These are phyloP conservation scores for Spheniscus mendiculus DNA, from an alignment of 2,113 vertebrate genomes.

Conservation along the genomic window DNA sequence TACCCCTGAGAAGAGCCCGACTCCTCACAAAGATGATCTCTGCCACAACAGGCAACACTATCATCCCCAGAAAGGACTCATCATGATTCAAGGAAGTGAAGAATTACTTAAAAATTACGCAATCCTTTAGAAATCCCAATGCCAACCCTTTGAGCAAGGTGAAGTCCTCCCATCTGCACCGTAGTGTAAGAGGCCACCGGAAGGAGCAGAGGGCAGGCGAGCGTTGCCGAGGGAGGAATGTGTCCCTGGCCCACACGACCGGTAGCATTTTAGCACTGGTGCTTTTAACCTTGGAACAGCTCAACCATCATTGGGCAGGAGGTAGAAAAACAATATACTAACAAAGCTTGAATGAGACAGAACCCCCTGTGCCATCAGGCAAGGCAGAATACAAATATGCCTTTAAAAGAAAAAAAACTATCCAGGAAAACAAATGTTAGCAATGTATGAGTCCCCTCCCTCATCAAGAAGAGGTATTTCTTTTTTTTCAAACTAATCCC, in stretches of 20 bases:
- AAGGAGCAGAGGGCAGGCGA: neutral
- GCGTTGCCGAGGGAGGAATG: rapidly evolving
- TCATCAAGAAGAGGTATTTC: neutral
- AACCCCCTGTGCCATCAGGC: neutral
- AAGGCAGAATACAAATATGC: neutral
- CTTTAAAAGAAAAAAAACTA: neutral
- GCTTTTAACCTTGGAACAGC: neutral
- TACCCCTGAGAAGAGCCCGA: neutral
- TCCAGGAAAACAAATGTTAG: neutral
- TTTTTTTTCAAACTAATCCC: neutral
- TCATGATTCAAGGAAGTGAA: neutral
- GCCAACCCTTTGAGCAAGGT: neutral
- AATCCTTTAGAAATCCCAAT: neutral
- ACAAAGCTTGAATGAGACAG: neutral
- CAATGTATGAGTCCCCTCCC: neutral
- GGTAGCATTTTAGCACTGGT: neutral
- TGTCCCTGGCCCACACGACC: neutral
- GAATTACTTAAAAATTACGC: neutral
- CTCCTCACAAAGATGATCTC: neutral
- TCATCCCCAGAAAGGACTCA: neutral
- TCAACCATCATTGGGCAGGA: neutral
- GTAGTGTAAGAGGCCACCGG: neutral
- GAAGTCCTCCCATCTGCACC: neutral
- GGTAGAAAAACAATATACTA: neutral
- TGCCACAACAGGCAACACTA: neutral